phyloP scores from a whole-genome alignment of 2,113 vertebrate species.

The Pogona vitticeps region DNA sequence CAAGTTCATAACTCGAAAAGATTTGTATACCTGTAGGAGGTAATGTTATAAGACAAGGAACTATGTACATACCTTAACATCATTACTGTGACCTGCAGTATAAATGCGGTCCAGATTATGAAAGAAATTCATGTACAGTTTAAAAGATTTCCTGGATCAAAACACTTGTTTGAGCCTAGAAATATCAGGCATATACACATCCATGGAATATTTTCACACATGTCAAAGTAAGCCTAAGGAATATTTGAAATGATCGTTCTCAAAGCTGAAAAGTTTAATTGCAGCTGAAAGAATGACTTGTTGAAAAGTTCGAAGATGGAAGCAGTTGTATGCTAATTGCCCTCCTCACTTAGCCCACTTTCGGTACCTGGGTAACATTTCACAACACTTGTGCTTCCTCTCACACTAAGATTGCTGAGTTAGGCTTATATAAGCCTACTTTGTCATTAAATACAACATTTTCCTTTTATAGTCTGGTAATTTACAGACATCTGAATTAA shows the following conservation, averaged over 20 bases:
- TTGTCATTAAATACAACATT: conserved; percentile 44
- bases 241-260: conserved; percentile 38
- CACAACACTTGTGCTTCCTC: background rate
- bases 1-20: no score
- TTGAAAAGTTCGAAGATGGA: conserved; percentile 43
- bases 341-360: background rate
- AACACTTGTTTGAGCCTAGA: background rate
- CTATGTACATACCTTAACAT: no score
- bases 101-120: background rate
- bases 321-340: background rate
- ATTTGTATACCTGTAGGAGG: no score
- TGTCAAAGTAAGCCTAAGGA: conserved; percentile 36
- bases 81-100: no score
- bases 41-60: no score
- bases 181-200: conserved; percentile 23
- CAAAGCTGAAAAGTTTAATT: conserved; percentile 58
- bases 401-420: background rate
- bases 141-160: background rate
- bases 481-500: conserved; percentile 16
- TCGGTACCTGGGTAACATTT: conserved; percentile 24
- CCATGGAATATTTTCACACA: conserved; percentile 24
- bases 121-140: background rate
- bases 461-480: conserved; percentile 39
- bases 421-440: conserved; percentile 32
- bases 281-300: conserved; percentile 44